A percentile compares a stretch with the other conserved stretches of the same genome.
These are phyloP conservation scores for Nematostella vectensis DNA, from an alignment of 92 coral and sea anemone species.

Conservation along the genomic window DNA sequence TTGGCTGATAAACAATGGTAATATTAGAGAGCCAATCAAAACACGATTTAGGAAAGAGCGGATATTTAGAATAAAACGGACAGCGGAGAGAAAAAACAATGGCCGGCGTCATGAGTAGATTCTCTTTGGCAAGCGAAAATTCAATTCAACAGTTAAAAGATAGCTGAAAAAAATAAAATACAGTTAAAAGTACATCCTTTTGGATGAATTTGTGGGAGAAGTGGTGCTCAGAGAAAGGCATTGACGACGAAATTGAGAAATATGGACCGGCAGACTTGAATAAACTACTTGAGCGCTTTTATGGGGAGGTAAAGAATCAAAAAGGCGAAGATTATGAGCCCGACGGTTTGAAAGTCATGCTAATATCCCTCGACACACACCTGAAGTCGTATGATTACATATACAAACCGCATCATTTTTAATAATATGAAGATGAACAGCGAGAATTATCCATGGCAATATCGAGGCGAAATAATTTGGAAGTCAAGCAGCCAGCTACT, in stretches of 20 bases:
- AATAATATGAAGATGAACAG: conserved; percentile 33
- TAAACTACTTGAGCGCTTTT: conserved; percentile 13
- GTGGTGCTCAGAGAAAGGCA: conserved; percentile 12
- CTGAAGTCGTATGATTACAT: no score
- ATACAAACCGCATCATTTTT: no score
- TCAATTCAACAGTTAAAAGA: conserved; percentile 5
- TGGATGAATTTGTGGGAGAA: conserved; percentile 14
- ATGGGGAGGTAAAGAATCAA: conserved; percentile 17
- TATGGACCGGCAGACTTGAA: conserved; percentile 11
- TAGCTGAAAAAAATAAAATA: conserved; percentile 17
- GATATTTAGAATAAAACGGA: no score
- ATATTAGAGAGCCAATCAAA: background rate
- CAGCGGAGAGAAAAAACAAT: no score
- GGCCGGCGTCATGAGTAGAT: conserved; percentile 13
- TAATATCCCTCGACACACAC: conserved; percentile 15
- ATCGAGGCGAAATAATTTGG: conserved; percentile 1
- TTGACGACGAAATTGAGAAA: conserved; percentile 11
- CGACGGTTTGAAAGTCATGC: conserved; percentile 13
- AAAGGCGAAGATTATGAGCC: conserved; percentile 19
- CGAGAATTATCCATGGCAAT: conserved; percentile 9
- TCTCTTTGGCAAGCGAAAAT: conserved; percentile 15
- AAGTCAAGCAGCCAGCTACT: conserved; percentile 6
- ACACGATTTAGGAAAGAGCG: background rate
- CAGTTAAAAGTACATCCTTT: conserved; percentile 5
- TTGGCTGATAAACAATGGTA: background rate